Evolutionary conservation across 2,888 invertebrate species (phyloP), one percentile per base, ranked within the genome.

Genomic region (Galeopsomyia nigrocyanea): DNA sequence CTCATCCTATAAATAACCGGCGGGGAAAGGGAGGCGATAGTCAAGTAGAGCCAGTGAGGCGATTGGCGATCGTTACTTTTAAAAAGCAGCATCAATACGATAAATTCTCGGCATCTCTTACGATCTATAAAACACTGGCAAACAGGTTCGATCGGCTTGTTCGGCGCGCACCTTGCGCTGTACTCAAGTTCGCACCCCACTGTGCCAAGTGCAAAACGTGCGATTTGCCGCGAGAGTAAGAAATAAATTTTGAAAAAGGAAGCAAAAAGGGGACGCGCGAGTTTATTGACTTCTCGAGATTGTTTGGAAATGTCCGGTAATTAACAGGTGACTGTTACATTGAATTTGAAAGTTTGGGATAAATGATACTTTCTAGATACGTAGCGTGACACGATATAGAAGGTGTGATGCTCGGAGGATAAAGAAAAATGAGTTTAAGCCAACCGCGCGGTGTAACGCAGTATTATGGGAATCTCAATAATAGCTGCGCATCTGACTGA

Each of bases 81-180:
- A 39, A 39, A 13, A 39, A 39, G 7, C 39, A 39, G 13, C 39
- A 10, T 39, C 39, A 39, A 39, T 39, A 39, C 62, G 7, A 69
- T 69, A 69, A 63, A 69, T 69, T 49, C 61, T 26, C 57, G 10
- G 46, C 56, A 49, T 16, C 51, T 17, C 55, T 19, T 58, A 6
- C 50, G 60, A 71, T 55, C 71, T 55, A 71, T 71, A 71, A 71
- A 71, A 65, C 60, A 64, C 51, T 58, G 63, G n/a, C 31, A 61
- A 65, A 65, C 71, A 71, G 71, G 71, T 65, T 65, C 64, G 65
- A 55, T 65, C 65, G 58, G 65, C 65, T 65, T 65, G 65, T 65
- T 65, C 65, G 49, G 53, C 60, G 70, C 26, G 39, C 39, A 19
- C 57, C 47, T 26, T 50, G 31, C 65, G 31, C 14, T 2, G 57